Base-by-base conservation (phyloP, 2,797 vertebrate species). In the Trematomus bernacchii region DNA sequence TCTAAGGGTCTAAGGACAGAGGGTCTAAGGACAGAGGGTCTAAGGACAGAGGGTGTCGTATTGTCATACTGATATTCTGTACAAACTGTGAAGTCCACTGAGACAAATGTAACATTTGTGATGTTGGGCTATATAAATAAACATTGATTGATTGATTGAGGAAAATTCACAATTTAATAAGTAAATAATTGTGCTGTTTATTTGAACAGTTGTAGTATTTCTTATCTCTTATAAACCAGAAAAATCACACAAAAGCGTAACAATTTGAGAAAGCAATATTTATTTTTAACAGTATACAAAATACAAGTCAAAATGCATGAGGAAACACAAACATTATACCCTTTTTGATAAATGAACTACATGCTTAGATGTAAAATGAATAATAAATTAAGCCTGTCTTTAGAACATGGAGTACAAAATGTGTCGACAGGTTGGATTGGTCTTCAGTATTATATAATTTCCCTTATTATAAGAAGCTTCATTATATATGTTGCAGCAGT, bases 161-260 rank as follows among this genome's bases (percentile, higher is more conserved):
- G 4, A 27, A 4, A 27, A 27, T 27, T 27, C 27, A 27, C 27
- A 4, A 27, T 1, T 1, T 4, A 27, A 27, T 27, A 30, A 14
- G 16, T 10, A 37, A 14, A 15, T 40, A 6, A 33, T 43, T 73
- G 15, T 16, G 3, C 10, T 27, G 2, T 14, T 43, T 40, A 1
- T 23, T 59, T n/a, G 1, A 65, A 27, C 11, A n/a, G 11, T 21
- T 62, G 16, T 3, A 6, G 44, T 42, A n/a, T 65, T 6, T 51
- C 2, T 37, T 10, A 21, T 55, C 4, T 21, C 0, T 59, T 19
- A 52, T n/a, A 19, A 19, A 12, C 4, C n/a, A 27, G 5, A 73
- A 46, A 47, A 1, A 57, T 37, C 66, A 6, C 18, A 74, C n/a
- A 66, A 47, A 74, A 18, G 6, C n/a, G 44, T 51, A 6, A 19